A percentile compares a stretch with the other conserved stretches of the same genome.
Evolutionary conservation across 2,888 invertebrate genomes (phyloP).

Genomic region (Ichneumon xanthorius): DNA sequence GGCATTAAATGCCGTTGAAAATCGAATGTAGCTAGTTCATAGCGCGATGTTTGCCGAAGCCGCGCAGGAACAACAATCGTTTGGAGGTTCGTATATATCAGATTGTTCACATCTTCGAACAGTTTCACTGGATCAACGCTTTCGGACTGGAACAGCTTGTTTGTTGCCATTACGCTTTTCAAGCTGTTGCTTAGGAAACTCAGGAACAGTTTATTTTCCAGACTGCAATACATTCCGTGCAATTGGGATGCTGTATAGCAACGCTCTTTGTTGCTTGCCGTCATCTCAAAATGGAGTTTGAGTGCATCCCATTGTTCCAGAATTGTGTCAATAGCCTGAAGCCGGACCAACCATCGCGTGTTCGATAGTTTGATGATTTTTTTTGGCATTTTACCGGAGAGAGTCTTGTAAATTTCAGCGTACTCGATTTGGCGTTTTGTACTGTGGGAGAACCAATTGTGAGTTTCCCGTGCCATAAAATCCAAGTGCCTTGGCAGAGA

Average conservation of each 20-base stretch:
- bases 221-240: constrained; percentile 60
- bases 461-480: constrained; percentile 71
- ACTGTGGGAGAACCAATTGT: constrained; percentile 74
- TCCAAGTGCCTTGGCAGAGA: constrained; percentile 66
- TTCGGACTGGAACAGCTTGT: constrained; percentile 67
- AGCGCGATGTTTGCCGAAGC: constrained; percentile 71
- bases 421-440: constrained; percentile 69
- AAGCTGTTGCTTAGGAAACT: constrained; percentile 56
- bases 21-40: constrained; percentile 71
- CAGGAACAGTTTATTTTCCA: constrained; percentile 67
- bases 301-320: constrained; percentile 77
- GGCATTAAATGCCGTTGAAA: constrained; percentile 74
- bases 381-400: constrained; percentile 42
- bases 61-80: constrained; percentile 71
- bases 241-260: constrained; percentile 67
- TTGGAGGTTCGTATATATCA: constrained; percentile 62
- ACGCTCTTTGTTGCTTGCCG: constrained; percentile 64
- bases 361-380: constrained; percentile 72
- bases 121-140: constrained; percentile 67
- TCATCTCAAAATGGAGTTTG: constrained; percentile 73
- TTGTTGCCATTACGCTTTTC: constrained; percentile 62
- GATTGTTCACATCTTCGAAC: constrained; percentile 67
- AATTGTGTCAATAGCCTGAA: constrained; percentile 71
- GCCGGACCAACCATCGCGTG: constrained; percentile 71
- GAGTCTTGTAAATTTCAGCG: constrained; percentile 69